Evolutionary conservation across 2,113 vertebrate species (phyloP), one percentile per base, ranked within the genome.

Genomic region (Cinclus mexicanus): DNA sequence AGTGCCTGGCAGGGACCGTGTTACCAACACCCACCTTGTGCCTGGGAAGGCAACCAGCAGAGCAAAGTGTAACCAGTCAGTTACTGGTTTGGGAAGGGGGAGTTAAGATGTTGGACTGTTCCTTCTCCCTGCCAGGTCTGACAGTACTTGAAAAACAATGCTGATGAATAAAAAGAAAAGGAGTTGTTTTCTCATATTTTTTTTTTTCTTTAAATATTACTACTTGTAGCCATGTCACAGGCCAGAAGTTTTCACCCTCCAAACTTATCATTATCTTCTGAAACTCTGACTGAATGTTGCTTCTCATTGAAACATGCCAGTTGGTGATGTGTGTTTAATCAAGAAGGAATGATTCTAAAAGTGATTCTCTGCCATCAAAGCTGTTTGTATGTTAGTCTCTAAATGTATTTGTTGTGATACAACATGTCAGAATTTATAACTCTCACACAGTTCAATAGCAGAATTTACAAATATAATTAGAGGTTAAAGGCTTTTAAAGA

Each of bases 401-500:
- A 70, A 86, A 57, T 77, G 12, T 79, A 87, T 91, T 89, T 95
- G 77, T 89, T 94, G 42, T 79, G 83, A 52, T 87, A 76, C 29
- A 97, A 12, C 35, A 33, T 67, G 59, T 78, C 80, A 84, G 86
- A 75, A 87, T 91, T 77, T 84, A 39, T 50, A 71, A 81, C 69
- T 87, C 78, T 18, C 39, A 18, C 37, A 31, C 52, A 31, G 55
- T 61, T 88, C 46, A 92, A 61, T 10, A 80, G 86, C 3, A 2
- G 80, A 52, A 82, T 94, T 87, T 93, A 61, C 87, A 83, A 87
- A 84, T 89, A 64, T 61, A 91, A 93, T 96, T 93, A 91, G 72
- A 61, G 61, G 84, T 94, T 93, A 93, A 96, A 93, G 84, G 63
- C 89, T 33, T 95, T 95, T 95, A 76, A 94, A 29, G 69, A 89